Evolutionary conservation across 53 echinoderm and acorn worm species (phyloP).

Genomic region (Zoroaster sp.): DNA sequence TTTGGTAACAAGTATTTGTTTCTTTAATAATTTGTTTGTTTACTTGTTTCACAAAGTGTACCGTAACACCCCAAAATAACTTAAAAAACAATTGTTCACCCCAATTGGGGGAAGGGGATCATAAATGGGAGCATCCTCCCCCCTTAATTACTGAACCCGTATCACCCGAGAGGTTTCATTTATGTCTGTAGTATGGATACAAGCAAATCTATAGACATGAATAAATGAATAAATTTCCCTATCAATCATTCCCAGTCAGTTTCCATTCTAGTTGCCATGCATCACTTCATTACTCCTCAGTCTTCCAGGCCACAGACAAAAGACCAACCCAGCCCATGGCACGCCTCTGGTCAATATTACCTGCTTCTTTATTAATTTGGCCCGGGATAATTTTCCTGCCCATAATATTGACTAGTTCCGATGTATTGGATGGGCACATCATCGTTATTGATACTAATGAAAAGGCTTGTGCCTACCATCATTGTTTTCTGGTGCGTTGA

Average conservation of each 20-base stretch:
- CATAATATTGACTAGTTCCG: neutral
- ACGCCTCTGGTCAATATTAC: conserved; percentile 26
- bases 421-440: neutral
- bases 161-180: neutral
- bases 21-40: no score
- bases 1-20: no score
- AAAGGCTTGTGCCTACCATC: no score
- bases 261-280: neutral
- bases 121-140: neutral
- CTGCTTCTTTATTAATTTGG: conserved; percentile 18
- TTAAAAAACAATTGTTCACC: neutral
- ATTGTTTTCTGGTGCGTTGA: no score
- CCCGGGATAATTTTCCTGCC: conserved; percentile 18
- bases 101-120: neutral
- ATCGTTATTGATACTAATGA: neutral
- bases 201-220: neutral
- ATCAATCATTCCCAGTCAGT: conserved; percentile 28
- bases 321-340: conserved; percentile 9
- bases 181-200: neutral
- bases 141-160: neutral
- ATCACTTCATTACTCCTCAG: neutral
- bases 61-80: no score
- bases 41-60: no score
- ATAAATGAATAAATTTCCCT: neutral
- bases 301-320: neutral